A percentile compares a stretch with the other conserved stretches of the same genome.
Evolutionary conservation across 1,140 invertebrate genomes (phyloP).

Genomic region (Panonychus citri): DNA sequence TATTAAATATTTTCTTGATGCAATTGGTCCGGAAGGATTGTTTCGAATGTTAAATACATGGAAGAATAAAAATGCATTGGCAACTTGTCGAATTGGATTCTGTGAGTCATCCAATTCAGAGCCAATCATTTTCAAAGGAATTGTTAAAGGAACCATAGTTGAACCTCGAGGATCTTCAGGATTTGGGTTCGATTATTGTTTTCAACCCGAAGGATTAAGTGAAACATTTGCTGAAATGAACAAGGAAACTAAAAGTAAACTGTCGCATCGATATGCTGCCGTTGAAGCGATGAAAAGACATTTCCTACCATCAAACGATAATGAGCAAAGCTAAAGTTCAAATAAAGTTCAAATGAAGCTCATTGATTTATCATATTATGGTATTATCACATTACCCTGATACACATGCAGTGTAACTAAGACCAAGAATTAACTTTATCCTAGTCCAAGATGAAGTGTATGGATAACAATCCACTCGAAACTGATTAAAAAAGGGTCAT

Average conservation of each 20-base stretch:
- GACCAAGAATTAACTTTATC: not conserved
- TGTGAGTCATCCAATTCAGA: slow-evolving; percentile 30
- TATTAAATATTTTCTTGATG: slow-evolving; percentile 92
- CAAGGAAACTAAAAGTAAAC: slow-evolving; percentile 61
- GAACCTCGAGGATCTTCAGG: slow-evolving; percentile 49
- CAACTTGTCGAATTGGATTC: slow-evolving; percentile 75
- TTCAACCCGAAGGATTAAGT: slow-evolving; percentile 57
- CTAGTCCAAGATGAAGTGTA: not conserved
- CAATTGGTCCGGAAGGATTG: slow-evolving; percentile 62
- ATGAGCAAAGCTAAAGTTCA: no score
- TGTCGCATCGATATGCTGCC: slow-evolving; percentile 67
- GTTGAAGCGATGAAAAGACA: slow-evolving; percentile 45
- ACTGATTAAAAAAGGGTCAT: not conserved
- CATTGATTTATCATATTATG: no score
- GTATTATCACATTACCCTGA: no score
- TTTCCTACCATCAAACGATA: no score
- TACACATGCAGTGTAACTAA: not conserved
- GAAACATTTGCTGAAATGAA: slow-evolving; percentile 79
- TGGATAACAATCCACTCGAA: not conserved
- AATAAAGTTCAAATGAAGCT: no score
- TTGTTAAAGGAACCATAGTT: slow-evolving; percentile 63
- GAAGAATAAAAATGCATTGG: slow-evolving; percentile 76
- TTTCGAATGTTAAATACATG: slow-evolving; percentile 39
- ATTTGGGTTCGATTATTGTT: slow-evolving; percentile 96
- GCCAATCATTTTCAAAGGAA: slow-evolving; percentile 40